Evolutionary conservation across 2,888 invertebrate genomes (phyloP).

Genomic region (Rotaria socialis): DNA sequence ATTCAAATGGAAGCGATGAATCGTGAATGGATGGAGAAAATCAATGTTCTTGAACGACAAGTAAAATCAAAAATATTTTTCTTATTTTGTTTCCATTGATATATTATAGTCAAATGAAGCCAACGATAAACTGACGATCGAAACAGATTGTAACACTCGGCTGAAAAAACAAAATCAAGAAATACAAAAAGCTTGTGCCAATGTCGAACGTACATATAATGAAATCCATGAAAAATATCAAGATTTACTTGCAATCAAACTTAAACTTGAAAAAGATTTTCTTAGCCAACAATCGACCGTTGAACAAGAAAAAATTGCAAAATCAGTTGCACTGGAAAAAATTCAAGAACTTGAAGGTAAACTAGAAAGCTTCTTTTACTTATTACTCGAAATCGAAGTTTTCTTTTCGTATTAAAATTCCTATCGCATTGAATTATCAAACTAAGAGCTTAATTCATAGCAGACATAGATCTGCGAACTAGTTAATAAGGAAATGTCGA

Average conservation of each 20-base stretch:
- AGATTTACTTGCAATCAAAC: background rate
- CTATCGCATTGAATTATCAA: too few species aligned
- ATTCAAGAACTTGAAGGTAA: slow-evolving; percentile 28
- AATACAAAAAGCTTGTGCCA: background rate
- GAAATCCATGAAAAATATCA: slow-evolving; percentile 26
- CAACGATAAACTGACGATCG: background rate
- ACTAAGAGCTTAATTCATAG: too few species aligned
- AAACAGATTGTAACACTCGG: background rate
- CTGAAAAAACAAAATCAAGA: slow-evolving; percentile 20
- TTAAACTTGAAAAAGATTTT: background rate
- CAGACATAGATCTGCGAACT: too few species aligned
- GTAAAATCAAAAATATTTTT: background rate
- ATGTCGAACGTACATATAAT: background rate
- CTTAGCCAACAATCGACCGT: background rate
- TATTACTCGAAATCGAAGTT: too few species aligned
- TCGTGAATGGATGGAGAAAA: slow-evolving; percentile 7
- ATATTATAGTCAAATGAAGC: background rate
- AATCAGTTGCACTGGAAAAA: background rate
- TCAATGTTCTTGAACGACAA: background rate
- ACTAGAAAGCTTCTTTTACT: too few species aligned
- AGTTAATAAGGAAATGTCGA: too few species aligned
- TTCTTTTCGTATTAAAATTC: too few species aligned
- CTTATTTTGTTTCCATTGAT: background rate
- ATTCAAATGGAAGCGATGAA: background rate
- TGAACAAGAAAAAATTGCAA: slow-evolving; percentile 24